Conservation (phyloP, 2,888 invertebrate genomes). For the Meganola albula region DNA sequence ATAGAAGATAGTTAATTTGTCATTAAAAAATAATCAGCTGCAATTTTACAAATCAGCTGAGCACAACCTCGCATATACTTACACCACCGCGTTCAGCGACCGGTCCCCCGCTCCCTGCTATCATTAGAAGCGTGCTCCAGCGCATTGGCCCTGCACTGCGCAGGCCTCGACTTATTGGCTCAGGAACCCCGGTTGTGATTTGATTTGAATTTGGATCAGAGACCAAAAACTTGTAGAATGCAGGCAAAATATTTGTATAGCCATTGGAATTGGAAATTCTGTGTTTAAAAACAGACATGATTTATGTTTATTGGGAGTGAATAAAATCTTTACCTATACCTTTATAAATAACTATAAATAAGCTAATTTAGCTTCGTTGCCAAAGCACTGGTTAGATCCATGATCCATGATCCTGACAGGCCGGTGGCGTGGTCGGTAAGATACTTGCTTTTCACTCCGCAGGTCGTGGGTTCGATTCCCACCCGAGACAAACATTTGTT, state of each 20-base stretch:
- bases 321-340: no score
- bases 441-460: no score
- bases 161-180: conserved; percentile 45
- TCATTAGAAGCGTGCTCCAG: conserved; percentile 73
- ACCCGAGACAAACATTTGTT: no score
- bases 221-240: conserved; percentile 22
- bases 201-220: conserved; percentile 40
- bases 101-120: conserved; percentile 54
- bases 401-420: no score
- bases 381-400: no score
- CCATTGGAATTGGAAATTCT: conserved; percentile 20
- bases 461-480: no score
- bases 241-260: conserved; percentile 26
- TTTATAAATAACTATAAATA: no score
- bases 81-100: conserved; percentile 46
- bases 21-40: conserved; percentile 29
- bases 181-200: conserved; percentile 50
- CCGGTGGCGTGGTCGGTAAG: no score
- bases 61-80: conserved; percentile 34
- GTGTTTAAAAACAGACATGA: conserved; percentile 12
- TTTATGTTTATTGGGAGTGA: conserved; percentile 19
- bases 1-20: no score
- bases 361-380: no score
- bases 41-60: conserved; percentile 26
- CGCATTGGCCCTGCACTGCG: conserved; percentile 68